phyloP scores from a whole-genome alignment of 2,888 invertebrate species.

The Drosophila kambysellisi region DNA sequence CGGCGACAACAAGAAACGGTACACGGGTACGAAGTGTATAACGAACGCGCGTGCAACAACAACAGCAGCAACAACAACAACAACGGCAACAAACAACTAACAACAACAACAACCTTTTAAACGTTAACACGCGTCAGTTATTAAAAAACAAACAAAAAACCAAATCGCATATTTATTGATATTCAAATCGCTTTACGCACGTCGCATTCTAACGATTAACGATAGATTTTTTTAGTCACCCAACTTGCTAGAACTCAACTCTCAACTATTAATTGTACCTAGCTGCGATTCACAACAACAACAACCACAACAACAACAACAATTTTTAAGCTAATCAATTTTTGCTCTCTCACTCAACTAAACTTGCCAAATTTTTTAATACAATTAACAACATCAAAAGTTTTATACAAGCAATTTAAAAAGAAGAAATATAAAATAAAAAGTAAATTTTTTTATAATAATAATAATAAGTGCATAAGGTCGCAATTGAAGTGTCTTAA shows the following conservation, averaged over 20 bases:
- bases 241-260: slow-evolving; percentile 47
- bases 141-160: slow-evolving; percentile 21
- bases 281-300: slow-evolving; percentile 51
- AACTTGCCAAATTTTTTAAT: slow-evolving; percentile 69
- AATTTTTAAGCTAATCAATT: slow-evolving; percentile 49
- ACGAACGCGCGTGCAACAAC: slow-evolving; percentile 58
- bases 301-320: slow-evolving; percentile 33
- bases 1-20: slow-evolving; percentile 79
- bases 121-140: slow-evolving; percentile 56
- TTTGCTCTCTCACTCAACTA: slow-evolving; percentile 55
- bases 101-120: slow-evolving; percentile 48
- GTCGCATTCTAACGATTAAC: slow-evolving; percentile 38
- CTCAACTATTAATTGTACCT: slow-evolving; percentile 72
- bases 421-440: slow-evolving; percentile 22
- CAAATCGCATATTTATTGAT: slow-evolving; percentile 50
- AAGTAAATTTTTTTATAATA: slow-evolving; percentile 29
- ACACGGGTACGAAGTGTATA: slow-evolving; percentile 55
- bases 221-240: slow-evolving; percentile 30
- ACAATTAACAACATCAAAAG: slow-evolving; percentile 35
- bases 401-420: slow-evolving; percentile 31
- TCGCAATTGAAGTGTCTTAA: slow-evolving; percentile 81
- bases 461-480: slow-evolving; percentile 60
- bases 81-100: slow-evolving; percentile 25
- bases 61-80: slow-evolving; percentile 36
- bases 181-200: slow-evolving; percentile 53